phyloP scores from a whole-genome alignment of 1,140 invertebrate genomes.

The Drosophila guanche region DNA sequence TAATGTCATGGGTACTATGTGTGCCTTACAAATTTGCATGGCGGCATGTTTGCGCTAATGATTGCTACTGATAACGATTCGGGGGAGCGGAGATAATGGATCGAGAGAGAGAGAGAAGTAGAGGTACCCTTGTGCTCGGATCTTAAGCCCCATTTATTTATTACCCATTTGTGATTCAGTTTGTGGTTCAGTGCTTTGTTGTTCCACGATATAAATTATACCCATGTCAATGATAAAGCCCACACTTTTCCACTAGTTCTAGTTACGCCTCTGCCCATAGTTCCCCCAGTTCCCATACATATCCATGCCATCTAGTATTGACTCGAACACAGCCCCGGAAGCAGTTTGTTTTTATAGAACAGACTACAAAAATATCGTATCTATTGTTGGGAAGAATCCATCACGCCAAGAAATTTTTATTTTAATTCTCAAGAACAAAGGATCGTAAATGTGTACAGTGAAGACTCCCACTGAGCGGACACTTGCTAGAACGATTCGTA shows the following conservation, averaged over 20 bases:
- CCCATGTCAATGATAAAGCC: slow-evolving; percentile 21
- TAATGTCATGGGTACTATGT: slow-evolving; percentile 6
- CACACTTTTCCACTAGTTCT: slow-evolving; percentile 14
- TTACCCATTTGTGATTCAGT: slow-evolving; percentile 17
- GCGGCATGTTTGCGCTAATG: slow-evolving; percentile 15
- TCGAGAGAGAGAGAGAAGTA: neutral
- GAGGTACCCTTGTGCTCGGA: neutral
- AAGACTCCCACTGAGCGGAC: too few relatives aligned
- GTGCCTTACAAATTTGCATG: slow-evolving; percentile 45
- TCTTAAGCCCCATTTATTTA: slow-evolving; percentile 32
- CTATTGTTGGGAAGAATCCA: too few relatives aligned
- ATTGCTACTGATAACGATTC: slow-evolving; percentile 26
- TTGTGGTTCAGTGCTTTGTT: slow-evolving; percentile 2
- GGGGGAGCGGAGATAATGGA: neutral
- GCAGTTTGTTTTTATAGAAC: slow-evolving; percentile 26
- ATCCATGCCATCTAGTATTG: slow-evolving; percentile 1
- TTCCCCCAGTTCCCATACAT: slow-evolving; percentile 12
- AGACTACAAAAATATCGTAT: slow-evolving; percentile 10
- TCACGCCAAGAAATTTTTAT: too few relatives aligned
- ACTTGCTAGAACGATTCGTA: too few relatives aligned
- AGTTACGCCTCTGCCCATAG: slow-evolving; percentile 3
- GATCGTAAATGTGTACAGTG: too few relatives aligned
- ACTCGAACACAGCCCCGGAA: slow-evolving; percentile 25
- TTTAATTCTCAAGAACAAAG: neutral
- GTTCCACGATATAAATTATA: slow-evolving; percentile 17